A percentile compares a stretch with the other conserved stretches of the same genome.
Conservation (phyloP, 2,888 invertebrate species). For the Oscheius sp. region DNA sequence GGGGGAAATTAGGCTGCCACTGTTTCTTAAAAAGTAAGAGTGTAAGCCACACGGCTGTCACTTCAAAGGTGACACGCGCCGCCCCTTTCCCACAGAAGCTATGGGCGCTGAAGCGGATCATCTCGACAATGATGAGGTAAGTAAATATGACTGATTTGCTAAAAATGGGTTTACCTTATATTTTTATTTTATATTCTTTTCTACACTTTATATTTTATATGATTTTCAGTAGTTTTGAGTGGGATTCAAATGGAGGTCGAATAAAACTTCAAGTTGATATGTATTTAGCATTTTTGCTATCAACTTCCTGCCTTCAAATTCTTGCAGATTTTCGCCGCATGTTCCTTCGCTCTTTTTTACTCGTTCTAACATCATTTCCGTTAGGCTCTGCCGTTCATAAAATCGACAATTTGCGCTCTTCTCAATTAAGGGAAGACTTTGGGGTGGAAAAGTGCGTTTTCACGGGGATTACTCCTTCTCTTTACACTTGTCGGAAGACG, state of each 20-base stretch:
- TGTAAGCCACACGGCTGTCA: slow-evolving; percentile 25
- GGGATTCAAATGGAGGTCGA: too few species aligned
- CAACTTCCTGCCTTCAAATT: neutral
- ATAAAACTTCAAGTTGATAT: too few species aligned
- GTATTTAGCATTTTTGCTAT: neutral
- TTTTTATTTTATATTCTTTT: neutral
- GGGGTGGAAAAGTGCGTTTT: neutral
- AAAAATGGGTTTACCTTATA: too few species aligned
- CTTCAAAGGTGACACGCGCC: slow-evolving; percentile 5
- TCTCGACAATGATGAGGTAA: slow-evolving; percentile 26
- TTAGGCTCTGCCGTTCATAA: neutral
- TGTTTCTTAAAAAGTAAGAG: neutral
- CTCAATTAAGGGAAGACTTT: neutral
- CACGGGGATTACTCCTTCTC: neutral
- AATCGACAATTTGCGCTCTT: neutral
- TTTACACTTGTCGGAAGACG: slow-evolving; percentile 12
- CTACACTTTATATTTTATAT: neutral
- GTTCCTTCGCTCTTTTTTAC: too few species aligned
- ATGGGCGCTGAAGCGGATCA: slow-evolving; percentile 26
- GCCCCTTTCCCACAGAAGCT: slow-evolving; percentile 1
- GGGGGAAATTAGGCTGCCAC: neutral
- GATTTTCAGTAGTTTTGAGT: too few species aligned
- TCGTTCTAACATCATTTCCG: neutral
- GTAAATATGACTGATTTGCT: neutral
- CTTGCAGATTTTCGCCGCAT: neutral